Evolutionary conservation across 2,113 vertebrate species (phyloP).

Genomic region (Pycnonotus jocosus): DNA sequence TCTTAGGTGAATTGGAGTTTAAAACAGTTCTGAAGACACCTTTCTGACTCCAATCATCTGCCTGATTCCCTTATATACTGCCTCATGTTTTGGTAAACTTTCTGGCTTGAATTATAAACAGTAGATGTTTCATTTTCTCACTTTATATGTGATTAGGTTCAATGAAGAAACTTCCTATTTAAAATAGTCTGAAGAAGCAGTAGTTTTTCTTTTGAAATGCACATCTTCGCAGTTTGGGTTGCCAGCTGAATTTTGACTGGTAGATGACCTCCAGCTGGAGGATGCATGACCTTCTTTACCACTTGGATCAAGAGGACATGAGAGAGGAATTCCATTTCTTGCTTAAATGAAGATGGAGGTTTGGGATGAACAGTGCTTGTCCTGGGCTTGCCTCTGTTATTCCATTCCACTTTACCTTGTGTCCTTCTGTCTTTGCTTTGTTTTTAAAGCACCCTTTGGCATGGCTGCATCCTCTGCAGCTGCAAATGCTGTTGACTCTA

Average conservation of each 20-base stretch:
- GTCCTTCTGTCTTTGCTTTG: background rate
- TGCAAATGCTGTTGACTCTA: background rate
- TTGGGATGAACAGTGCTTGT: background rate
- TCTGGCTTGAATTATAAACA: background rate
- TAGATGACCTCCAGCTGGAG: background rate
- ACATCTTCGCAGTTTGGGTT: background rate
- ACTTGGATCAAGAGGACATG: background rate
- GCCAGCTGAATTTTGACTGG: background rate
- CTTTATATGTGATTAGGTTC: background rate
- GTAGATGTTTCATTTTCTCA: background rate
- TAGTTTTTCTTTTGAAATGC: background rate
- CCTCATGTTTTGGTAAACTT: background rate
- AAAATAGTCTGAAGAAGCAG: background rate
- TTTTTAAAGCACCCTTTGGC: background rate
- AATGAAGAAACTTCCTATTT: background rate
- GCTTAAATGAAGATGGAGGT: background rate
- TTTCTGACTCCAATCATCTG: background rate
- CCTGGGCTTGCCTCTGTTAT: background rate
- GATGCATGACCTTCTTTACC: background rate
- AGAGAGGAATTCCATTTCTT: background rate
- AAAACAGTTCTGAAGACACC: background rate
- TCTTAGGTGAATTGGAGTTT: background rate
- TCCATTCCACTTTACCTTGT: background rate
- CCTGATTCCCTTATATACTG: background rate
- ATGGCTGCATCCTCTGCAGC: background rate